Percentiles rank a stretch among this genome's conserved stretches.
Conservation (phyloP, 92 coral and sea anemone species). For the Diadumene lineata region DNA sequence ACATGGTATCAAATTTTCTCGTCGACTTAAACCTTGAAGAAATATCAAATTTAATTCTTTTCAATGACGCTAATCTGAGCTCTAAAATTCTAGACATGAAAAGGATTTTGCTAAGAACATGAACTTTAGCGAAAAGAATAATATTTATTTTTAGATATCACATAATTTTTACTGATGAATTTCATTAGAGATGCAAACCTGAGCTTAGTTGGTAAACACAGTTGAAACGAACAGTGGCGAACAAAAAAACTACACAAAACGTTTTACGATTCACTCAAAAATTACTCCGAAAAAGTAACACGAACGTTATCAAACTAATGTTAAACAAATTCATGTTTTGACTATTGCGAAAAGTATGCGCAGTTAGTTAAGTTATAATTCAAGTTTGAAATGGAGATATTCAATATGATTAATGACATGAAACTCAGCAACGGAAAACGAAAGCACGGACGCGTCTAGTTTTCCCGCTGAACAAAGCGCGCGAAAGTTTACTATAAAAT, state of each 20-base stretch:
- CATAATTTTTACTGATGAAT: slow-evolving; percentile 46
- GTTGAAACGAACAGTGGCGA: slow-evolving; percentile 30
- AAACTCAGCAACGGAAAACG: slow-evolving; percentile 12
- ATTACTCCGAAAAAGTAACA: not conserved
- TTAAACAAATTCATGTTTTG: not conserved
- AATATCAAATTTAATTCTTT: slow-evolving; percentile 2
- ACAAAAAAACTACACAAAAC: not conserved
- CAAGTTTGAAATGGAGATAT: not conserved
- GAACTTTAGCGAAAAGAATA: slow-evolving; percentile 6
- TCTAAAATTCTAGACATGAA: not conserved
- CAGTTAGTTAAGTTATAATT: not conserved
- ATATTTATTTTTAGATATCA: slow-evolving; percentile 67
- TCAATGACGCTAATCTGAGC: not conserved
- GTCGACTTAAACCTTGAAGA: not conserved
- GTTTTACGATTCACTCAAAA: not conserved
- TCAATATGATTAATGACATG: not conserved
- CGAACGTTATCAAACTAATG: not conserved
- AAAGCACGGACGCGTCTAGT: not conserved
- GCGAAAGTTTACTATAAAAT: not conserved
- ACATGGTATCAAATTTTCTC: not conserved
- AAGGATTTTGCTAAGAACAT: not conserved
- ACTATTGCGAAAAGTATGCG: slow-evolving; percentile 1
- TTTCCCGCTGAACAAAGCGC: not conserved
- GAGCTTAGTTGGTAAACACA: slow-evolving; percentile 52
- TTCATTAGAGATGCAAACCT: slow-evolving; percentile 64